Base-by-base conservation (phyloP, 2,888 invertebrate genomes). In the Calliopum simillimum region DNA sequence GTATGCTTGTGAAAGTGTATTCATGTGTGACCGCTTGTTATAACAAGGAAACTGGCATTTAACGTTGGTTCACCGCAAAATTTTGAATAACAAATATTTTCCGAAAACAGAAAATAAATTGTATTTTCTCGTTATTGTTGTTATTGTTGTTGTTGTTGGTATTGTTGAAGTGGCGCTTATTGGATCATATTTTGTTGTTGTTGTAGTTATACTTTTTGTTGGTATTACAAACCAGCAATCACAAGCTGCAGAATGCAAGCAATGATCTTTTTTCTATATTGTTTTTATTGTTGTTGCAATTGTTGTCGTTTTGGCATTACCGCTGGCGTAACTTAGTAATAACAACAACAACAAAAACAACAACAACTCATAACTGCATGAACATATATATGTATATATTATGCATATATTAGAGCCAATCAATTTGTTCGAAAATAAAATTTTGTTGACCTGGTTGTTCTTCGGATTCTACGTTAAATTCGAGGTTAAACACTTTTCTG, bases 41-140 rank as follows among this genome's bases (percentile, higher is more conserved):
- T 59, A 23, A 62, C 61, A 46, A 16, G 61, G 61, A 44, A 62
- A 46, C 61, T 59, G 61, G 19, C 61, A 62, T 62, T 62, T 62
- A 62, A 62, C 61, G 19, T 46, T 44, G 46, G 46, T 23, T 19
- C 61, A 25, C 61, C 61, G 61, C 61, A 44, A 25, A 59, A 59
- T 14, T 59, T 33, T 19, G 59, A 33, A 59, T 41, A 59, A 59
- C 59, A 43, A 59, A 62, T 62, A 46, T 25, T 19, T 46, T 62
- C 46, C 46, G 46, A 44, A 44, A 46, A 23, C 46, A 44, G 44
- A 46, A 44, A 62, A 21, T 33, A 33, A 33, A 33, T 33, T 33
- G 5, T 33, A 33, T 33, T 33, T 33, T 33, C 33, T n/a, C n/a
- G n/a, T n/a, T n/a, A n/a, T 33, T 51, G 49, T 46, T 19, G 64